Base-by-base conservation (phyloP, 1,140 invertebrate genomes). In the Plectrocnemia conspersa region DNA sequence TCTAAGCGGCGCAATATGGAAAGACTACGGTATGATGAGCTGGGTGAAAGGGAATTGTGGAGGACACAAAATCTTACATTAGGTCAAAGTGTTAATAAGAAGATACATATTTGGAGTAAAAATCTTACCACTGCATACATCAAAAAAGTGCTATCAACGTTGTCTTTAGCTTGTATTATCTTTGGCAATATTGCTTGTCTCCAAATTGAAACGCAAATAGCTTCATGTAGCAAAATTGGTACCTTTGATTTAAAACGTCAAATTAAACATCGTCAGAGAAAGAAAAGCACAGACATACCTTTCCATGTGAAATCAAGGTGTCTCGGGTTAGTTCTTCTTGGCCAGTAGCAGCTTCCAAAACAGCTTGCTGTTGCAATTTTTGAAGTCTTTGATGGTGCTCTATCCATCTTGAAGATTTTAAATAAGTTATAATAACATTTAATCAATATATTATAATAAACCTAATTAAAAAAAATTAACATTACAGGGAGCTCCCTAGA, bases 291-390 rank as follows among this genome's bases (percentile, higher is more conserved):
- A 25, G n/a, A 32, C 6, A 10, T 42, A 61, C 59, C 19, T 61
- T 61, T 46, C 59, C 59, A 52, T 54, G 47, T 11, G 59, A 61
- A 40, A 61, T 45, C 2, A 61, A 40, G 15, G 55, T 36, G 52
- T 61, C 50, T 52, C 35, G 57, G 5, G 59, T 61, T 11, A 52
- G 11, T 49, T 61, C 59, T 52, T 61, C 59, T 40, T 54, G 33
- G 13, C 11, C 10, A 11, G 44, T 13, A 3, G 54, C 45, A 19
- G 85, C 82, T 73, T 91, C 86, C 16, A 88, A 70, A 57, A 85
- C 77, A 24, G 84, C 85, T 75, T 90, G 84, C 66, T 89, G 85
- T 58, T 85, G 85, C n/a, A 91, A 65, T 66, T 88, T 83, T 59
- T 89, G 81, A 2, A 89, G 66, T 58, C 81, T 77, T 63, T 86